phyloP scores from a whole-genome alignment of 2,888 invertebrate genomes.

The Chymomyza fuscimana region DNA sequence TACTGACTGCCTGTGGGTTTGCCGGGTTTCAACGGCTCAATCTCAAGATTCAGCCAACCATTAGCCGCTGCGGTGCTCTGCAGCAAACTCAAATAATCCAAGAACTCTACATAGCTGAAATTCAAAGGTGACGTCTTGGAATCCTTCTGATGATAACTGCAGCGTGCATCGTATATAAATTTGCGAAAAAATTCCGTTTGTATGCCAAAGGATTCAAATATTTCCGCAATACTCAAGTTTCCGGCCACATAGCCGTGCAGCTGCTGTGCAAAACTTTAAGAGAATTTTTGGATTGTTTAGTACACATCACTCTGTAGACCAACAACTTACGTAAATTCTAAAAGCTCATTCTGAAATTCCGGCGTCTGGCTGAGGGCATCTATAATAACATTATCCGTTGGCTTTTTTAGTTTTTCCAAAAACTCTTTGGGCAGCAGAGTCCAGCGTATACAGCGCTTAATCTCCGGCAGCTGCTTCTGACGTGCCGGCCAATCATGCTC shows the following conservation, averaged over 20 bases:
- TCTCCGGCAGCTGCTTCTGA: background rate
- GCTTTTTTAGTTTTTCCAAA: conserved; percentile 4
- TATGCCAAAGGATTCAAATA: conserved; percentile 24
- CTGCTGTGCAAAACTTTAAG: conserved; percentile 1
- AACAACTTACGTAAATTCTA: conserved; percentile 13
- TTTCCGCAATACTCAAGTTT: background rate
- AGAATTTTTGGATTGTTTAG: background rate
- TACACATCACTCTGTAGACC: background rate
- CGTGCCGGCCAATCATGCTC: conserved; percentile 39
- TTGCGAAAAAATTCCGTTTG: conserved; percentile 5
- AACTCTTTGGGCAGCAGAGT: conserved; percentile 17
- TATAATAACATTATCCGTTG: background rate
- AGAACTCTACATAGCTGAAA: conserved; percentile 39
- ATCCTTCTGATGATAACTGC: conserved; percentile 33
- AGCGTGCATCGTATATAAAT: conserved; percentile 38
- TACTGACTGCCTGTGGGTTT: conserved; percentile 13
- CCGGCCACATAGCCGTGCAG: conserved; percentile 20
- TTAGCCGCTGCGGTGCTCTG: conserved; percentile 14
- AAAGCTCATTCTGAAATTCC: conserved; percentile 9
- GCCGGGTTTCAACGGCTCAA: background rate
- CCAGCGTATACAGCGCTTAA: conserved; percentile 30
- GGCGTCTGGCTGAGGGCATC: conserved; percentile 11
- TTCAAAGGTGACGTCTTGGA: conserved; percentile 8
- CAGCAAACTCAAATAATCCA: conserved; percentile 33
- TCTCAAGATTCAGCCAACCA: conserved; percentile 16